phyloP scores from a whole-genome alignment of 2,113 vertebrate genomes.

The Nothoprocta pentlandii region DNA sequence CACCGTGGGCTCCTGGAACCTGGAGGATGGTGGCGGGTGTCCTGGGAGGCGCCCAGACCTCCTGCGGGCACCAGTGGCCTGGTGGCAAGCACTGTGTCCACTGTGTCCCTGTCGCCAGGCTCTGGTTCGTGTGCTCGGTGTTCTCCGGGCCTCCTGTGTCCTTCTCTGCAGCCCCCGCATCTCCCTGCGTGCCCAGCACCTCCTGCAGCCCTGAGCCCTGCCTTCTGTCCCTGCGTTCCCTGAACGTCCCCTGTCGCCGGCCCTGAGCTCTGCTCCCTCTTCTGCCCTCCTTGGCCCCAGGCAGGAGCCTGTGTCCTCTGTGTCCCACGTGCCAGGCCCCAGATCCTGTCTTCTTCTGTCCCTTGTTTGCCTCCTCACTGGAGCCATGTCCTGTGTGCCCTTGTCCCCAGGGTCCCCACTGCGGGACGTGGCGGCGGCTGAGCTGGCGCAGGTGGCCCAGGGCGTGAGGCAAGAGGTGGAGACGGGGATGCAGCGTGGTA shows the following conservation, averaged over 20 bases:
- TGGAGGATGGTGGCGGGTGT: background rate
- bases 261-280: background rate
- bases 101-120: background rate
- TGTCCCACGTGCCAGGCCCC: background rate
- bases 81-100: too few species aligned
- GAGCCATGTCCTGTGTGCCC: background rate
- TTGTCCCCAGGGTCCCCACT: background rate
- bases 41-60: background rate
- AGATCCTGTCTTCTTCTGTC: background rate
- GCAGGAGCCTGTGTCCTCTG: too few species aligned
- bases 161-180: background rate
- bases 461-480: background rate
- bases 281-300: background rate
- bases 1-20: too few species aligned
- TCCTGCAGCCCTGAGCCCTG: background rate
- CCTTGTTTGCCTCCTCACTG: background rate
- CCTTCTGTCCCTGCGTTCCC: background rate
- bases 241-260: too few species aligned
- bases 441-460: background rate
- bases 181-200: background rate
- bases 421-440: background rate
- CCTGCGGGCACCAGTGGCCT: background rate
- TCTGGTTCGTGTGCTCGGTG: background rate
- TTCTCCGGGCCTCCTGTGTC: background rate
- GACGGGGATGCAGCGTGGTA: background rate